Evolutionary conservation across 1,140 invertebrate genomes (phyloP), one percentile per base, ranked within the genome.

Genomic region (Choristoneura fumiferana): DNA sequence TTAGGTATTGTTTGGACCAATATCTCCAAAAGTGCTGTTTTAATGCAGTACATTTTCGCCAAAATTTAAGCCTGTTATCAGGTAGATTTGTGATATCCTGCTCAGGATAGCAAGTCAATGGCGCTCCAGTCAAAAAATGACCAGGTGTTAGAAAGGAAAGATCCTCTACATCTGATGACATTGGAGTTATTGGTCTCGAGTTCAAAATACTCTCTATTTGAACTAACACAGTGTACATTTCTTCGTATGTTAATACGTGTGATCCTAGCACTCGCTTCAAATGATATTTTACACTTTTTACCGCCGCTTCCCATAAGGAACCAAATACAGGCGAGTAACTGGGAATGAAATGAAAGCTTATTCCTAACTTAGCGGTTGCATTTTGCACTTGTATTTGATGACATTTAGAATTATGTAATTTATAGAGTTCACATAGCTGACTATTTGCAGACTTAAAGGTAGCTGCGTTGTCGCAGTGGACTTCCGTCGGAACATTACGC

Each of bases 191-290:
- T 4, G 70, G 74, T 9, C 78, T 57, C 9, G 69, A 76, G 61
- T 84, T 84, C 4, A 84, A 54, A 14, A 69, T 55, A 4, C 68
- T 63, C 56, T 78, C 74, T 12, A 78, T 65, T 43, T 80, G 64
- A 35, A 54, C 62, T 4, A 80, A 35, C 1, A 76, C 34, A 0
- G 74, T 78, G 4, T 45, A 13, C 0, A 83, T 53, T 38, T 79
- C 67, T 62, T 79, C 69, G 38, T 64, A 60, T 6, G 66, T 76
- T 8, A 81, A 62, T 13, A 54, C 29, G 13, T 54, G 13, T n/a
- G 65, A 57, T 12, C 63, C 61, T 12, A 69, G 14, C 4, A 63
- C 55, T 2, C 55, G 33, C 34, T 65, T 54, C 8, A 82, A 43
- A 17, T 72, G 68, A 54, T 70, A 62, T 58, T 81, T 73, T 6